Evolutionary conservation across 2,113 vertebrate genomes (phyloP), one percentile per base, ranked within the genome.

Genomic region (Noctilio leporinus): DNA sequence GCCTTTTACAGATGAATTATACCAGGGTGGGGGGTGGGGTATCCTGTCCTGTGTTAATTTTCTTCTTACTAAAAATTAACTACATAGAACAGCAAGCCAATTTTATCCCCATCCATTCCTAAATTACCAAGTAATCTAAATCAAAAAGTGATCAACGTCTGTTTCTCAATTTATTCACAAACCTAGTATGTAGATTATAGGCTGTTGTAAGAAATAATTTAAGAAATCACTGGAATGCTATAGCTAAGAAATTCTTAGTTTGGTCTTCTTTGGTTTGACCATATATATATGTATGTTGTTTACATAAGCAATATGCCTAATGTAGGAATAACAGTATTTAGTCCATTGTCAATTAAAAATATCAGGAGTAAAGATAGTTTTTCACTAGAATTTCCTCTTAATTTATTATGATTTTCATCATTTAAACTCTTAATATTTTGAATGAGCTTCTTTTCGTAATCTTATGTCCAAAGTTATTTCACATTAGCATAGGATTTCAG

Each of bases 361-460:
- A 89, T 59, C 51, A 47, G 3, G 20, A 90, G 47, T 73, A 85
- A 73, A 67, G 53, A 95, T 3, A 75, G 38, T n/a, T 91, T 94
- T 47, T 78, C 70, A 91, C 30, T 57, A 70, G 28, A 62, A 19
- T 86, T 67, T 80, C 38, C 35, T 49, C 84, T 87, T 83, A 86
- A 82, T 53, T 92, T 75, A 73, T 92, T 75, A 73, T 26, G 16
- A 59, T 5, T 67, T 93, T 93, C 40, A 15, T 93, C 84, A 92
- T 67, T 93, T 81, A 89, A 94, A 95, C 91, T 65, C 16, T 75
- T 75, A 93, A 22, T 87, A 90, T 84, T 88, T 22, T 64, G 33
- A 93, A 69, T 17, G 28, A 17, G 24, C 47, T 91, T 97, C 43
- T 47, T 72, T 70, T 28, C n/a, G 92, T 76, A 81, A 88, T 89